These are phyloP conservation scores for Lepidocyrtinus sp. DNA, from an alignment of 2,888 invertebrate species.

Conservation along the genomic window DNA sequence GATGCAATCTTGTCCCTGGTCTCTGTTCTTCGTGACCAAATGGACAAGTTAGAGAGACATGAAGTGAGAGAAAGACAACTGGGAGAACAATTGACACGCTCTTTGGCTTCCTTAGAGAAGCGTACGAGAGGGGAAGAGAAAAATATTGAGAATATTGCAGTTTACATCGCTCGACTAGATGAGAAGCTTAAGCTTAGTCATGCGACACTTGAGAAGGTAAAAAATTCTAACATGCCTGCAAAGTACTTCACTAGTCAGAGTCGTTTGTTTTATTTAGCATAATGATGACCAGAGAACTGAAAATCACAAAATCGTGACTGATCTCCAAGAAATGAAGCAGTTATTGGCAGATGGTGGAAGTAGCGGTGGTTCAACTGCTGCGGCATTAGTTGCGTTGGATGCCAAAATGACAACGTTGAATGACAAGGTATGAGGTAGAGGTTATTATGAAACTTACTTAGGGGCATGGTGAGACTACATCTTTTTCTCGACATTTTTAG, in stretches of 20 bases:
- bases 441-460: background rate
- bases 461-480: background rate
- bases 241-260: background rate
- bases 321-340: conserved; percentile 30
- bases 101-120: conserved; percentile 80
- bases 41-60: conserved; percentile 88
- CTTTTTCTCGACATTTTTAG: conserved; percentile 26
- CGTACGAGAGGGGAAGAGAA: conserved; percentile 79
- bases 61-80: conserved; percentile 85
- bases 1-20: conserved; percentile 86
- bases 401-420: conserved; percentile 21
- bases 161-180: conserved; percentile 81
- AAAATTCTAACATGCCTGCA: background rate
- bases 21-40: conserved; percentile 84
- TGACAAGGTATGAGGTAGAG: conserved; percentile 33
- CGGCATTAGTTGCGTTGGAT: conserved; percentile 26
- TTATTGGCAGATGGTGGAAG: conserved; percentile 6
- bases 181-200: conserved; percentile 77
- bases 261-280: conserved; percentile 19
- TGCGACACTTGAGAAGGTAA: conserved; percentile 71
- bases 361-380: conserved; percentile 1
- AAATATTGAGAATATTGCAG: conserved; percentile 76
- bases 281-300: conserved; percentile 31
- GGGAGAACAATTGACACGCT: conserved; percentile 85
- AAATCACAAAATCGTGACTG: conserved; percentile 22